Evolutionary conservation across 2,113 vertebrate genomes (phyloP).

Genomic region (Gavialis gangeticus): DNA sequence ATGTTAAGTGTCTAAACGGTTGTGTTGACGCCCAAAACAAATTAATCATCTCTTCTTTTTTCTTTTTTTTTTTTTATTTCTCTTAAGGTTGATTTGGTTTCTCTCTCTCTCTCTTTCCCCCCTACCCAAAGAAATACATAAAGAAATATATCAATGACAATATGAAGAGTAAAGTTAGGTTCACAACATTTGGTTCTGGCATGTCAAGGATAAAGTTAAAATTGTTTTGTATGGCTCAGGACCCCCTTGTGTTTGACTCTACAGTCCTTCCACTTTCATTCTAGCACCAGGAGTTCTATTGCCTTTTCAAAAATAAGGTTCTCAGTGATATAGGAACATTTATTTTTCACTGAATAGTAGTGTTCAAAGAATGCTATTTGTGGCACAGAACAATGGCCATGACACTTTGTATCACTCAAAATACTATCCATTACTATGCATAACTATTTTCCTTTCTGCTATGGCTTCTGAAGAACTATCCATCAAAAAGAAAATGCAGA

Average conservation of each 20-base stretch:
- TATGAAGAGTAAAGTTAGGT: background rate
- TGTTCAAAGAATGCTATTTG: background rate
- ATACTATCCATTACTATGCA: too few species aligned
- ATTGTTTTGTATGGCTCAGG: background rate
- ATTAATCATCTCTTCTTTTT: background rate
- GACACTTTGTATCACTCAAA: background rate
- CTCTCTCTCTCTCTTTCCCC: background rate
- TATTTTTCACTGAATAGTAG: background rate
- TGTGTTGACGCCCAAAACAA: background rate
- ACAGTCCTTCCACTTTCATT: too few species aligned
- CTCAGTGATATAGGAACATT: background rate
- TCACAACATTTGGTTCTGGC: background rate
- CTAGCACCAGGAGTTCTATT: too few species aligned
- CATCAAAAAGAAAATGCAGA: background rate
- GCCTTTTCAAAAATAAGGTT: background rate
- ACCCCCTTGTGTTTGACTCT: too few species aligned
- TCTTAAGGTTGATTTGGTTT: background rate
- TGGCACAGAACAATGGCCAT: background rate
- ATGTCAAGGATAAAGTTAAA: background rate
- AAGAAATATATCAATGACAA: background rate
- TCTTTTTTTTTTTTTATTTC: background rate
- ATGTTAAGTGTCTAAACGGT: too few species aligned
- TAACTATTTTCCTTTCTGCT: background rate
- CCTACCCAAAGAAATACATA: background rate
- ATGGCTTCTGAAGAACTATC: background rate